Base-by-base conservation (phyloP, 2,113 vertebrate species). In the Alexandromys fortis region DNA sequence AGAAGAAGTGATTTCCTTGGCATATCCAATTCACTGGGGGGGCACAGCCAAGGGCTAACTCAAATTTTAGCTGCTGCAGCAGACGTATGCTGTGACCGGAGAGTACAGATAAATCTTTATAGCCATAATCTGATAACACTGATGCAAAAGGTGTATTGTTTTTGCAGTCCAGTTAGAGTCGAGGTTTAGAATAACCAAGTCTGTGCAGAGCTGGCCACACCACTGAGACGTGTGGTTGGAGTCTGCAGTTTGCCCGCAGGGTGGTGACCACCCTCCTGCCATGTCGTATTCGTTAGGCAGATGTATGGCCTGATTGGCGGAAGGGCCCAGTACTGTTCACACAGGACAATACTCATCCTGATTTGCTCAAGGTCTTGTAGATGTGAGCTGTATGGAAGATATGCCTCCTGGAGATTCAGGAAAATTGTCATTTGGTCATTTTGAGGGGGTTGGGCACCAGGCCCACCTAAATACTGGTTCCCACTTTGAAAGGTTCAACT, bases 101-200 rank as follows among this genome's bases (percentile, higher is more conserved):
- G 58, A 42, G 30, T 38, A 55, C 63, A 70, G 82, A 55, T 42
- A 73, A 70, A 47, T 30, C 55, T 95, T 97, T 85, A 88, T 33
- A 92, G 61, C 42, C 86, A 79, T 63, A 86, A 49, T 55, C 75
- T 63, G 58, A 30, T 85, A 86, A 75, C 30, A 47, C 17, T 11
- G 42, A 67, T 47, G 30, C 47, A 42, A 47, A 28, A 86, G 38
- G 4, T 67, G 26, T 47, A 55, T 9, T 92, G 2, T 90, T 94
- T 94, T 93, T 92, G 86, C 45, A 92, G 92, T 92, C 26, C 38
- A 95, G 47, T 63, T 90, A 88, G 70, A 94, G 90, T 79, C 22
- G 4, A 95, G 38, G 55, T 79, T 85, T 90, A 81, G 63, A 92
- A 89, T 92, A 61, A 61, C 24, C 55, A 35, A 65, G 83, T 88